Percentiles rank a stretch among this genome's conserved stretches.
Conservation (phyloP, 92 coral and sea anemone genomes). For the Paramuricea clavata region DNA sequence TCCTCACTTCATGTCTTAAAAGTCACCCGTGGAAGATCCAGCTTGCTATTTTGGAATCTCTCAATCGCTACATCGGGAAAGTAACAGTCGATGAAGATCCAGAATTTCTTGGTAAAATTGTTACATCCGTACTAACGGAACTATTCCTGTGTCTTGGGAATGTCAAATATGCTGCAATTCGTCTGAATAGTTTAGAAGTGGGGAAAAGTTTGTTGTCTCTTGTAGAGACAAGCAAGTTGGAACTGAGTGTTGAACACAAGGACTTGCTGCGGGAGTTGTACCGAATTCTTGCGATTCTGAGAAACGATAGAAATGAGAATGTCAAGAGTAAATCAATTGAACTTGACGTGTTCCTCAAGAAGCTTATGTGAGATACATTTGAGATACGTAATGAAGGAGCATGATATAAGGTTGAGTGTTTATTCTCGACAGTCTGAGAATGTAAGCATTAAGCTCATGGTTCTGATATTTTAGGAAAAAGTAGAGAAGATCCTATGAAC, state of each 20-base stretch:
- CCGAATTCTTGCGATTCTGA: not conserved
- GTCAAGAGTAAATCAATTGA: conserved; percentile 35
- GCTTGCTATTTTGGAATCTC: conserved; percentile 78
- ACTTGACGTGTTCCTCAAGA: not conserved
- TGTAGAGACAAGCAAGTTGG: not conserved
- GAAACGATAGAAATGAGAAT: conserved; percentile 28
- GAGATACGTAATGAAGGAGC: no score
- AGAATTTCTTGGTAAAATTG: not conserved
- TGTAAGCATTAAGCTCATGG: no score
- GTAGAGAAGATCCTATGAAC: no score
- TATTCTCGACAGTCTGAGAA: no score
- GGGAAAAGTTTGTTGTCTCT: conserved; percentile 11
- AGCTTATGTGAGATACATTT: not conserved
- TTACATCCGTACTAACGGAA: not conserved
- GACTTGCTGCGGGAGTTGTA: conserved; percentile 28
- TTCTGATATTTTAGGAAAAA: no score
- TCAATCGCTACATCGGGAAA: conserved; percentile 50
- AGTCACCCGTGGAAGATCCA: conserved; percentile 94
- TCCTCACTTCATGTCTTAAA: conserved; percentile 72
- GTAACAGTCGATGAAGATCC: not conserved
- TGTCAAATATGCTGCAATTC: conserved; percentile 40
- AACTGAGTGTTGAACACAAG: not conserved
- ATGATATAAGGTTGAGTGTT: no score
- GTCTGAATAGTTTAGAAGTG: conserved; percentile 28
- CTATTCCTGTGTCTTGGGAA: conserved; percentile 21